Base-by-base conservation (phyloP, 1,140 invertebrate genomes). In the Dreissena polymorpha region DNA sequence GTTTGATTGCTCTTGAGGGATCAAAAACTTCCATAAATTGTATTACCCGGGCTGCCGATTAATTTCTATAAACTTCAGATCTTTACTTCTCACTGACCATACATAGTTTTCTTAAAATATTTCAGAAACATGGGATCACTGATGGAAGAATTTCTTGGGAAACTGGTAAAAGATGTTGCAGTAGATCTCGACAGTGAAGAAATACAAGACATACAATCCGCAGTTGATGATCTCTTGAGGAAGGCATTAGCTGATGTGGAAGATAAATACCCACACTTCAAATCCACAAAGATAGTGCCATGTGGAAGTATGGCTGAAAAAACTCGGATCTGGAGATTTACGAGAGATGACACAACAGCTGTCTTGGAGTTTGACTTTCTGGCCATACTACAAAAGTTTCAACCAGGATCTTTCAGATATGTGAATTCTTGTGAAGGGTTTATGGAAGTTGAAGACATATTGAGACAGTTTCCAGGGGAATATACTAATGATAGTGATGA, bases 401-500 rank as follows among this genome's bases (percentile, higher is more conserved):
- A 23, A 18, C 60, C 18, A 18, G 60, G 60, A 18, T 63, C 60
- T n/a, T 63, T 63, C 60, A 63, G 23, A 23, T n/a, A 18, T 63
- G 23, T 23, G 23, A 23, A 63, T 63, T 63, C 60, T 63, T 63
- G 60, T 63, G 60, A 23, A n/a, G 60, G 60, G 18, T 63, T 63
- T 63, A 63, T 63, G 60, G 60, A 63, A 63, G 60, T 63, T n/a
- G 60, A 63, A 63, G 60, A 63, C 23, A 23, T 63, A n/a, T n/a
- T 63, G 18, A 10, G 23, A 10, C 2, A 63, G 18, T 23, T 63
- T 10, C 60, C 60, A 63, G 60, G 6, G 23, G 60, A 63, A 63
- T 63, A 63, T 23, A 63, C 23, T 23, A 63, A 63, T 63, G 60
- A 2, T n/a, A 23, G 23, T 23, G 23, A 63, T 63, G 60, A 18